Percentiles rank a stretch among this genome's conserved stretches.
These are phyloP conservation scores for Samia ricini DNA, from an alignment of 1,140 invertebrate species.

Conservation along the genomic window DNA sequence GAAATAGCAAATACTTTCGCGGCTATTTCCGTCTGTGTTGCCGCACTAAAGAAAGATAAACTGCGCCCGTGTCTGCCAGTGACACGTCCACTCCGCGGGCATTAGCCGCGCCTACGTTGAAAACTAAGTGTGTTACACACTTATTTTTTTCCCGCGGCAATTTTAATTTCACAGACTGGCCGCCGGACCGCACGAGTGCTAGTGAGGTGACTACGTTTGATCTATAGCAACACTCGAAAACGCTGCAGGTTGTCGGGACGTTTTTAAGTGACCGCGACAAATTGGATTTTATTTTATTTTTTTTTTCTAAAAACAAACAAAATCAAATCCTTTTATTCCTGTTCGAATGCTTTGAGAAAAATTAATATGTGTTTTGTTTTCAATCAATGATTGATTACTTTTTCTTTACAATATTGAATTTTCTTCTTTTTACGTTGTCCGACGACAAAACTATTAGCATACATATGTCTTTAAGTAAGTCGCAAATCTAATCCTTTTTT, in stretches of 20 bases:
- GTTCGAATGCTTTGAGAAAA: too few relatives aligned
- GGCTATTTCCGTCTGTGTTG: constrained; percentile 59
- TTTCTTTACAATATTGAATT: too few relatives aligned
- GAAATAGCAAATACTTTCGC: constrained; percentile 61
- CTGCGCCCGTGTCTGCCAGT: constrained; percentile 53
- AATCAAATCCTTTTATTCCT: too few relatives aligned
- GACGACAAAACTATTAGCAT: too few relatives aligned
- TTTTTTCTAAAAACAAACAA: too few relatives aligned
- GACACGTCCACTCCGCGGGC: constrained; percentile 67
- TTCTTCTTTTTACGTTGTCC: too few relatives aligned
- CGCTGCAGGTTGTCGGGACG: constrained; percentile 37
- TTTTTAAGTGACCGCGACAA: not conserved
- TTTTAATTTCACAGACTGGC: constrained; percentile 69
- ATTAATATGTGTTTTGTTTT: too few relatives aligned
- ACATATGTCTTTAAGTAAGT: too few relatives aligned
- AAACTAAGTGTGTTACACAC: constrained; percentile 64
- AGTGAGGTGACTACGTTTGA: constrained; percentile 51
- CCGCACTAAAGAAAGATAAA: constrained; percentile 68
- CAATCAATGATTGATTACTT: too few relatives aligned
- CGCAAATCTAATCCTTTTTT: too few relatives aligned
- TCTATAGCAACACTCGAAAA: constrained; percentile 50
- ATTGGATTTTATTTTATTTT: not conserved
- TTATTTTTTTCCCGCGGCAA: constrained; percentile 61
- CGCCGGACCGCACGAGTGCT: constrained; percentile 56
- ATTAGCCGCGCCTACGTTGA: constrained; percentile 60